phyloP scores from a whole-genome alignment of 2,888 invertebrate species.

The Chromoteleia sp. region DNA sequence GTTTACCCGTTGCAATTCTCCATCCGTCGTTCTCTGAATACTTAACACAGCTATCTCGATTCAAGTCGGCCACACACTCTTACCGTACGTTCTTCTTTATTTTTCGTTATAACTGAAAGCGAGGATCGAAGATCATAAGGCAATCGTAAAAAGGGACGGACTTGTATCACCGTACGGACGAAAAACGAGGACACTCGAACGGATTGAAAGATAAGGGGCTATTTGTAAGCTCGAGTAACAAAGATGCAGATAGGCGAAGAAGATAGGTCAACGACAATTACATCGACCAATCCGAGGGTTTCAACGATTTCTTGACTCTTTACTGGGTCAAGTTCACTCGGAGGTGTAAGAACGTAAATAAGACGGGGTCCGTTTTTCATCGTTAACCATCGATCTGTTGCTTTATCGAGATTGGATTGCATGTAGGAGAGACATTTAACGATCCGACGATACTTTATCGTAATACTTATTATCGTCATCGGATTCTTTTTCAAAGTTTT shows the following conservation, averaged over 20 bases:
- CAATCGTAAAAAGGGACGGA: slow-evolving; percentile 6
- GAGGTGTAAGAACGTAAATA: slow-evolving; percentile 23
- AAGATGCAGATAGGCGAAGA: slow-evolving; percentile 37
- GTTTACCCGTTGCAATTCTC: slow-evolving; percentile 12
- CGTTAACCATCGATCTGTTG: slow-evolving; percentile 6
- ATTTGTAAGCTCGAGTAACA: slow-evolving; percentile 40
- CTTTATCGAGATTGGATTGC: slow-evolving; percentile 20
- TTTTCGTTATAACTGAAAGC: slow-evolving; percentile 14
- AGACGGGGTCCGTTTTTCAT: slow-evolving; percentile 1
- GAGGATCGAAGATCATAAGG: slow-evolving; percentile 12
- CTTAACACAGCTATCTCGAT: slow-evolving; percentile 26
- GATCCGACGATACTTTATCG: background rate
- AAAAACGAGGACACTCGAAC: slow-evolving; percentile 5
- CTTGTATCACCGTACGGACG: background rate
- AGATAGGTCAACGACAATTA: slow-evolving; percentile 75
- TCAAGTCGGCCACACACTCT: slow-evolving; percentile 33
- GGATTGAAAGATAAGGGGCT: slow-evolving; percentile 25
- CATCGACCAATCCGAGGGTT: slow-evolving; percentile 75
- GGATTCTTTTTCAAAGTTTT: too few species aligned
- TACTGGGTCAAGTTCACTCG: slow-evolving; percentile 81
- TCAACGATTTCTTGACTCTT: slow-evolving; percentile 75
- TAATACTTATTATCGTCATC: too few species aligned
- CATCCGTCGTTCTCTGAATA: slow-evolving; percentile 30
- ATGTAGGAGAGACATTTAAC: background rate
- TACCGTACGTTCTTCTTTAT: slow-evolving; percentile 15